A percentile compares a stretch with the other conserved stretches of the same genome.
Conservation (phyloP, 2,888 invertebrate genomes). For the Sphaerophoria taeniata region DNA sequence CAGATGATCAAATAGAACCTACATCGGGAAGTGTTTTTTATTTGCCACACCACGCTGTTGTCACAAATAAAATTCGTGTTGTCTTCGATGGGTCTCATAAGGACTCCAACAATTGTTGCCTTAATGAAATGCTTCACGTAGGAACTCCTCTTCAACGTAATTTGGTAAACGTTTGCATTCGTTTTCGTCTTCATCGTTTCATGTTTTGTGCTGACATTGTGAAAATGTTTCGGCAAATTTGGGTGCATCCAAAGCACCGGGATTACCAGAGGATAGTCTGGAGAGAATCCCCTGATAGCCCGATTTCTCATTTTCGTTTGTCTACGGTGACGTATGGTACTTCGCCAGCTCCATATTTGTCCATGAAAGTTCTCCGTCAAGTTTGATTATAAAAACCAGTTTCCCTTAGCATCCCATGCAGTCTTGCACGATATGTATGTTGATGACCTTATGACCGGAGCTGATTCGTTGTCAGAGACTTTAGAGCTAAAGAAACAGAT, state of each 20-base stretch:
- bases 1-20: slow-evolving; percentile 17
- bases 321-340: neutral
- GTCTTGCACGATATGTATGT: neutral
- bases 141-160: slow-evolving; percentile 43
- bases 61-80: slow-evolving; percentile 18
- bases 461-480: too few relatives aligned
- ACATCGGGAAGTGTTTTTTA: slow-evolving; percentile 48
- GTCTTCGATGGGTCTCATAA: slow-evolving; percentile 67
- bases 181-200: slow-evolving; percentile 30
- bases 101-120: slow-evolving; percentile 37
- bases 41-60: neutral
- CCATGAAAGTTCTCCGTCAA: slow-evolving; percentile 1
- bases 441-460: too few relatives aligned
- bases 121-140: slow-evolving; percentile 58
- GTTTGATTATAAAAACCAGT: neutral
- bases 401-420: neutral
- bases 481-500: slow-evolving; percentile 18
- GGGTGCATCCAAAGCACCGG: slow-evolving; percentile 29
- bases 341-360: neutral
- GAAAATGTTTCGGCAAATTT: slow-evolving; percentile 66
- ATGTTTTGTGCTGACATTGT: slow-evolving; percentile 50
- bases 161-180: slow-evolving; percentile 22
- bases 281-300: slow-evolving; percentile 21
- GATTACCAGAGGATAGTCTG: slow-evolving; percentile 68
- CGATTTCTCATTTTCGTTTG: neutral